Percentiles rank a stretch among this genome's conserved stretches.
Evolutionary conservation across 1,140 invertebrate genomes (phyloP).

Genomic region (Drosophila bipectinata): DNA sequence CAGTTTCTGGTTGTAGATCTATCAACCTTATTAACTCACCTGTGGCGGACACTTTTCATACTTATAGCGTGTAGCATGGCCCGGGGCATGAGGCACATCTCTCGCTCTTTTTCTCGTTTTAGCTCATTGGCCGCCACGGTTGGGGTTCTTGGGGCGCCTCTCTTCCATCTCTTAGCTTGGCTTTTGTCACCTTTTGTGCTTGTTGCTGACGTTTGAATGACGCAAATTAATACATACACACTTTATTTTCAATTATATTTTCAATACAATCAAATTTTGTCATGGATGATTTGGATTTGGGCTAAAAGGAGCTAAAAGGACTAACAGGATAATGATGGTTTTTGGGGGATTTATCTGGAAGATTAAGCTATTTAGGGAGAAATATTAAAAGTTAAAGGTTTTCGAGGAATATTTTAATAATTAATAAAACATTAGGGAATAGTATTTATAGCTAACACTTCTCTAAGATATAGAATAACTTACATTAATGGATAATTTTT

Average conservation of each 20-base stretch:
- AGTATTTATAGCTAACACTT: no score
- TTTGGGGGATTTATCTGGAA: neutral
- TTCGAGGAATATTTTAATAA: no score
- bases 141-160: conserved; percentile 8
- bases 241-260: conserved; percentile 26
- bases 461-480: no score
- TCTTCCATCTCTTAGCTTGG: conserved; percentile 13
- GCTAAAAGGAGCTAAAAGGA: neutral
- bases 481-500: no score
- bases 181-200: conserved; percentile 68
- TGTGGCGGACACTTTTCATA: conserved; percentile 77
- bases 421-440: no score
- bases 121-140: conserved; percentile 47
- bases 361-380: no score
- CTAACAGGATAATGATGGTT: neutral
- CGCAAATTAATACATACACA: conserved; percentile 72
- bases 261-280: neutral
- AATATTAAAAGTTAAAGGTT: no score
- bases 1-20: conserved; percentile 19
- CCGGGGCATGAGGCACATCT: conserved; percentile 1
- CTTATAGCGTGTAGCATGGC: conserved; percentile 36
- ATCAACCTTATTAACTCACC: conserved; percentile 63
- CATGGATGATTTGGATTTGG: neutral
- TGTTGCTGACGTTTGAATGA: conserved; percentile 60
- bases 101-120: conserved; percentile 10